phyloP scores from a whole-genome alignment of 2,797 vertebrate species.

The Enteromius mattozi region DNA sequence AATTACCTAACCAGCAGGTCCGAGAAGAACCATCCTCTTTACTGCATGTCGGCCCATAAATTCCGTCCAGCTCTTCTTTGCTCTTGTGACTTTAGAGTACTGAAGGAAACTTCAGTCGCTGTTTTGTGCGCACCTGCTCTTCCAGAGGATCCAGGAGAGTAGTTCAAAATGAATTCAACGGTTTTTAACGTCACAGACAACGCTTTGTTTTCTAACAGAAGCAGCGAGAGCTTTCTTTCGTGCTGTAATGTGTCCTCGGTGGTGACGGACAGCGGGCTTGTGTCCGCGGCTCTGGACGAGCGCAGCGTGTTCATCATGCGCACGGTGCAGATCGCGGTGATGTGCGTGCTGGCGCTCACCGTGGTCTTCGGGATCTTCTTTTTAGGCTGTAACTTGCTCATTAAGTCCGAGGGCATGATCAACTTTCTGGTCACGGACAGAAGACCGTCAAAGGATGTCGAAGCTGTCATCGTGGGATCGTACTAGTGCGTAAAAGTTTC shows the following conservation, averaged over 20 bases:
- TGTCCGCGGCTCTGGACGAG: conserved; percentile 83
- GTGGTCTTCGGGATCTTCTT: conserved; percentile 98
- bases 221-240: conserved; percentile 75
- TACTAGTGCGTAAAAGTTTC: conserved; percentile 73
- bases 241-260: conserved; percentile 92
- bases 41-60: neutral
- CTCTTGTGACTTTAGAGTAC: conserved; percentile 18
- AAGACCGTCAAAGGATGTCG: conserved; percentile 92
- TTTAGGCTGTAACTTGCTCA: conserved; percentile 96
- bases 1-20: conserved; percentile 17
- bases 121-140: neutral
- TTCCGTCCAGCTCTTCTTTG: neutral
- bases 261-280: conserved; percentile 87
- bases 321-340: conserved; percentile 96
- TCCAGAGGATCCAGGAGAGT: conserved; percentile 25
- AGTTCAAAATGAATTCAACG: conserved; percentile 81
- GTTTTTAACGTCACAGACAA: conserved; percentile 83
- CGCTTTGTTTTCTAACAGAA: conserved; percentile 79
- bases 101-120: conserved; percentile 7
- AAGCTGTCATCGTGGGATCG: conserved; percentile 89
- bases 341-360: conserved; percentile 97
- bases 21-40: neutral
- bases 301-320: conserved; percentile 91
- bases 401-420: conserved; percentile 98
- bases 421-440: conserved; percentile 96